These are phyloP conservation scores for Caenorhabditis remanei DNA, from an alignment of 1,140 invertebrate species.

Conservation along the genomic window DNA sequence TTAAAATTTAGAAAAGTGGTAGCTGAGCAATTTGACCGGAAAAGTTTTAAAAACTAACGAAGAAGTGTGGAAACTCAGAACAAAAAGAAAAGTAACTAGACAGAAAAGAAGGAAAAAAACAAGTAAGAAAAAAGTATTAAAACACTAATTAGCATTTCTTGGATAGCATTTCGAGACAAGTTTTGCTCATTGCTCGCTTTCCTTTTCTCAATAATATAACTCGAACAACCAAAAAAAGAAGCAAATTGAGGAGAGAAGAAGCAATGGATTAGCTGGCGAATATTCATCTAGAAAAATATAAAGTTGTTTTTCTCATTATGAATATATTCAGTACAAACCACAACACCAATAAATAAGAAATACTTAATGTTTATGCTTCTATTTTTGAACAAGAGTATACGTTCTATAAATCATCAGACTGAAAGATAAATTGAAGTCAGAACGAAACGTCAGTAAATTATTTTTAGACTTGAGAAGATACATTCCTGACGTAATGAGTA, in stretches of 20 bases:
- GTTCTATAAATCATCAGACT: too few relatives aligned
- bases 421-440: too few relatives aligned
- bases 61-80: too few relatives aligned
- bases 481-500: neutral
- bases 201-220: neutral
- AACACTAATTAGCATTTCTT: conserved; percentile 16
- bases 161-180: neutral
- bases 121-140: neutral
- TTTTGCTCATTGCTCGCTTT: neutral
- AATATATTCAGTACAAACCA: neutral
- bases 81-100: too few relatives aligned
- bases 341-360: too few relatives aligned
- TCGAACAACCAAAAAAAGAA: too few relatives aligned
- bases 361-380: neutral
- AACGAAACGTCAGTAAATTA: neutral
- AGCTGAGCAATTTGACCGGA: neutral
- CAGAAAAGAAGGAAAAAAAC: neutral
- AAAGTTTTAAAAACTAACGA: neutral
- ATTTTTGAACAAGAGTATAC: too few relatives aligned
- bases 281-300: too few relatives aligned
- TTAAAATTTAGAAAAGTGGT: conserved; percentile 1
- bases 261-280: too few relatives aligned
- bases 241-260: too few relatives aligned
- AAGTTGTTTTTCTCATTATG: neutral
- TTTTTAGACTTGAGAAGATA: neutral